Conservation (phyloP, 2,797 vertebrate genomes). For the Parauchenoglanis ngamensis region DNA sequence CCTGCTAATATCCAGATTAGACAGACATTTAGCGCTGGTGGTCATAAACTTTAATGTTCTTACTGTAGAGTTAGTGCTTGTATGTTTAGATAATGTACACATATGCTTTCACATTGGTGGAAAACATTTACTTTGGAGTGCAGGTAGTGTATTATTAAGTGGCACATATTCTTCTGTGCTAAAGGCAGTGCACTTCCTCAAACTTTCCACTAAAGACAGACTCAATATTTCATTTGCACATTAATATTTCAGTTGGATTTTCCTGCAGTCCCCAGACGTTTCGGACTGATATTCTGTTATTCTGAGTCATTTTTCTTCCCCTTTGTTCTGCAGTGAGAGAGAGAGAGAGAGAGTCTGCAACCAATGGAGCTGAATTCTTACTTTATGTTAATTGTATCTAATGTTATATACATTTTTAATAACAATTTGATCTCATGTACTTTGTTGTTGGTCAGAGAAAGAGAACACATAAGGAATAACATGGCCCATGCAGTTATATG, state of each 20-base stretch:
- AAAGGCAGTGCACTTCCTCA: slow-evolving; percentile 35
- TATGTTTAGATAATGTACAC: background rate
- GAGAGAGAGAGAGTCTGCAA: slow-evolving; percentile 8
- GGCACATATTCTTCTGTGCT: slow-evolving; percentile 38
- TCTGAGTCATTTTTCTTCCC: slow-evolving; percentile 44
- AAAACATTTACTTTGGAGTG: slow-evolving; percentile 14
- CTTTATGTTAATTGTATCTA: background rate
- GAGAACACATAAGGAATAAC: background rate
- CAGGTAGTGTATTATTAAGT: slow-evolving; percentile 51
- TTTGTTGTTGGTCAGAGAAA: background rate
- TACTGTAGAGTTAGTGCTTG: background rate
- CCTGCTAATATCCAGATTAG: background rate
- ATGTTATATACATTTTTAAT: background rate
- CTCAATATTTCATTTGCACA: slow-evolving; percentile 61
- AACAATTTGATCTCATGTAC: background rate
- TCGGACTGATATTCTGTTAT: slow-evolving; percentile 57
- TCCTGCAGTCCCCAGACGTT: slow-evolving; percentile 50
- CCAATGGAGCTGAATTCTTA: background rate
- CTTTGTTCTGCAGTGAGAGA: slow-evolving; percentile 37
- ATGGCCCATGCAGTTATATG: background rate
- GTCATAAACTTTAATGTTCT: background rate
- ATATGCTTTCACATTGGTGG: background rate
- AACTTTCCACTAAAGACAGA: slow-evolving; percentile 55
- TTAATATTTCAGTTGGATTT: slow-evolving; percentile 61
- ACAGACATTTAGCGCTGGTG: background rate